A percentile compares a stretch with the other conserved stretches of the same genome.
These are phyloP conservation scores for Chroicocephalus ridibundus DNA, from an alignment of 2,113 vertebrate genomes.

Conservation along the genomic window DNA sequence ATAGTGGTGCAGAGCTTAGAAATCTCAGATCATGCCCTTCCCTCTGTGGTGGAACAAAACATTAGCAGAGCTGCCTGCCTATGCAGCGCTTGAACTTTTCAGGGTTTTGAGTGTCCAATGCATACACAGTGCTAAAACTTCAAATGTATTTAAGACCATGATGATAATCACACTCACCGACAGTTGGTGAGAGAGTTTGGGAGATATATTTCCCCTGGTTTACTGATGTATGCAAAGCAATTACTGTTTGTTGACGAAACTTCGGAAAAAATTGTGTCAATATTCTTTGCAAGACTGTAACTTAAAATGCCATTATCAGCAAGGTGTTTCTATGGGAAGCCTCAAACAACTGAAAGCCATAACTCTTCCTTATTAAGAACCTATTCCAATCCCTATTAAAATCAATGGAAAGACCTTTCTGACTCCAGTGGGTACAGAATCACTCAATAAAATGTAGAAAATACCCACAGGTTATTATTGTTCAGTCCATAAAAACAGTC, in stretches of 20 bases:
- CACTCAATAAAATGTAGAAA: constrained; percentile 27
- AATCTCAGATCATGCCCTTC: not conserved
- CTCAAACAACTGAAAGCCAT: not conserved
- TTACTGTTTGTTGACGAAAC: not conserved
- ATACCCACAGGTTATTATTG: constrained; percentile 18
- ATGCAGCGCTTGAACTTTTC: not conserved
- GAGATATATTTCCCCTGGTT: not conserved
- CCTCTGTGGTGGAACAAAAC: not conserved
- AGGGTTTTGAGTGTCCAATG: not conserved
- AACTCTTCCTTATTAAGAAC: not conserved
- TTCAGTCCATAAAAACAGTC: not conserved
- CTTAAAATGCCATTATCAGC: not conserved
- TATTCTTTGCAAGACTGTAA: not conserved
- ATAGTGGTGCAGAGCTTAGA: not conserved
- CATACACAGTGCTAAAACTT: not conserved
- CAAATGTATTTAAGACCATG: not conserved
- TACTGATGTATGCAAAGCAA: not conserved
- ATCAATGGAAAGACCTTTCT: constrained; percentile 34
- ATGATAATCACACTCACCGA: not conserved
- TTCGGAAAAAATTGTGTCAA: not conserved
- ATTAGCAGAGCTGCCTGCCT: not conserved
- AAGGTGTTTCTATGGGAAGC: not conserved
- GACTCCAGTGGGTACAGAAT: not conserved
- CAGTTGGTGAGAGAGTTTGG: not conserved
- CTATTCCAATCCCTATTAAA: not conserved